Evolutionary conservation across 2,888 invertebrate species (phyloP).

Genomic region (Lottia scabra): DNA sequence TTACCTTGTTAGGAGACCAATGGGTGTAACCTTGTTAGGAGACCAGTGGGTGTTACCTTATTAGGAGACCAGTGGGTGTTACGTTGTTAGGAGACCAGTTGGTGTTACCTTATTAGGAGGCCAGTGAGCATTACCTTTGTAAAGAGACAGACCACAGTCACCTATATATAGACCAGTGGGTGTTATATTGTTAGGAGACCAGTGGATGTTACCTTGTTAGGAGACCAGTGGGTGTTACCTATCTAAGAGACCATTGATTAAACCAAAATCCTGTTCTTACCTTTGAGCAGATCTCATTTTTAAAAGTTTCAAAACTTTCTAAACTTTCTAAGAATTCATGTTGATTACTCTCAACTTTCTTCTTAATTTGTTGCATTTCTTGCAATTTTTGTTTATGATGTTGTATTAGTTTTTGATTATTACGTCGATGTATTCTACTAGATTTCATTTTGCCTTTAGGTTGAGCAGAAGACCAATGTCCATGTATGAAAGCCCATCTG

Average conservation of each 20-base stretch:
- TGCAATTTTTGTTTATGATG: slow-evolving; percentile 78
- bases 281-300: slow-evolving; percentile 5
- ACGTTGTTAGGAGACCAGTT: no score
- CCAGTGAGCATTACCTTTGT: not conserved
- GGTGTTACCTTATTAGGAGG: no score
- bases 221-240: not conserved
- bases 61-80: slow-evolving; percentile 3
- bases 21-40: not conserved
- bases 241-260: no score
- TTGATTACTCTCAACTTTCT: slow-evolving; percentile 40
- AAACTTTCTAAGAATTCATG: no score
- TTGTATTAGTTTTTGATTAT: slow-evolving; percentile 79
- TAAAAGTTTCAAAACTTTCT: no score
- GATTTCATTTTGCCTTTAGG: slow-evolving; percentile 45
- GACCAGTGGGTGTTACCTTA: no score
- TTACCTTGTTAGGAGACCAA: no score
- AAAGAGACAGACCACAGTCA: no score
- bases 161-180: not conserved
- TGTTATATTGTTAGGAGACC: not conserved
- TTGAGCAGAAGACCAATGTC: slow-evolving; percentile 75
- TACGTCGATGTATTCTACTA: slow-evolving; percentile 57
- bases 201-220: no score
- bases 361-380: slow-evolving; percentile 75
- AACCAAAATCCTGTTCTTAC: slow-evolving; percentile 19
- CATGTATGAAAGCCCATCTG: slow-evolving; percentile 93